These are phyloP conservation scores for Fopius arisanus DNA, from an alignment of 1,140 invertebrate species.

Conservation along the genomic window DNA sequence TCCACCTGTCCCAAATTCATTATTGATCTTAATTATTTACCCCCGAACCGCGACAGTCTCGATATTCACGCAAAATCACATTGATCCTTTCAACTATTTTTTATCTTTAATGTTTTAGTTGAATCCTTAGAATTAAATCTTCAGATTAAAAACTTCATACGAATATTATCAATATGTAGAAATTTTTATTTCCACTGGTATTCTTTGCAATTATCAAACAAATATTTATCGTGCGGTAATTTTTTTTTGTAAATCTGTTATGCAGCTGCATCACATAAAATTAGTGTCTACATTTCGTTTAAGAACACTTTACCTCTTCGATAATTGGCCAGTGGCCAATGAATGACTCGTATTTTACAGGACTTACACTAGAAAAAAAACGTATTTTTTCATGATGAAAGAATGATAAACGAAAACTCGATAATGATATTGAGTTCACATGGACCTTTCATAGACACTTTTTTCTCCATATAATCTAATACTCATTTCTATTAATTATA, in stretches of 20 bases:
- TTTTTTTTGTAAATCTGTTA: neutral
- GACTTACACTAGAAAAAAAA: neutral
- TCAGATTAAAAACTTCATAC: slow-evolving; percentile 5
- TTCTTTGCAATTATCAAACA: no score
- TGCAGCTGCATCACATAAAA: neutral
- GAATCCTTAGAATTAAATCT: neutral
- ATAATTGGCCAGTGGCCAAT: slow-evolving; percentile 2
- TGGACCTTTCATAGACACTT: neutral
- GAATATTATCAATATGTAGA: neutral
- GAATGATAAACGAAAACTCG: neutral
- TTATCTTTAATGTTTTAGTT: neutral
- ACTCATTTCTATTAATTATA: neutral
- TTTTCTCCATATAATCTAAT: neutral
- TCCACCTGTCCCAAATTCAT: neutral
- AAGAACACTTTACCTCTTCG: slow-evolving; percentile 11
- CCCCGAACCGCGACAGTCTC: slow-evolving; percentile 1
- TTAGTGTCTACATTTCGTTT: slow-evolving; percentile 6
- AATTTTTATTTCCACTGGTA: neutral
- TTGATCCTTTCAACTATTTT: neutral
- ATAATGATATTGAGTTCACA: neutral
- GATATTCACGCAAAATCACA: neutral
- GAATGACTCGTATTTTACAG: slow-evolving; percentile 3
- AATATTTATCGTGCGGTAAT: neutral
- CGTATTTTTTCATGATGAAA: neutral
- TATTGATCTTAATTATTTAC: slow-evolving; percentile 4